Percentiles rank a stretch among this genome's conserved stretches.
Evolutionary conservation across 2,888 invertebrate genomes (phyloP).

Genomic region (Drosophila buzzatii): DNA sequence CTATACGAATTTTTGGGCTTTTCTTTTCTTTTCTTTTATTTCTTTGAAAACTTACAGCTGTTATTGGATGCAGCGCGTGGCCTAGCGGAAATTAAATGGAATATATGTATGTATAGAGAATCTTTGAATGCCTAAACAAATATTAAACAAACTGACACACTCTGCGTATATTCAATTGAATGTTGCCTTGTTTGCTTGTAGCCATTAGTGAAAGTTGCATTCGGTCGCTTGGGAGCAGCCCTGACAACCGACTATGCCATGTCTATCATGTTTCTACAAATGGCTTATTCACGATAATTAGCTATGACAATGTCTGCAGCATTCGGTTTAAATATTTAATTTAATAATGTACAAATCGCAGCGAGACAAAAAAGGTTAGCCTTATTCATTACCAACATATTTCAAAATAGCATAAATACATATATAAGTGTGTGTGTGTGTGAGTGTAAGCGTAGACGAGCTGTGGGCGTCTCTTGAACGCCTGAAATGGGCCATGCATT

Average conservation of each 20-base stretch:
- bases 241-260: constrained; percentile 40
- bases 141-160: not conserved
- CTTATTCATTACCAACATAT: constrained; percentile 30
- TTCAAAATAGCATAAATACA: constrained; percentile 13
- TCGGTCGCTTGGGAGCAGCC: constrained; percentile 43
- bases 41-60: constrained; percentile 58
- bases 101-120: constrained; percentile 6
- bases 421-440: not conserved
- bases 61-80: constrained; percentile 35
- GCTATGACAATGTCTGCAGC: constrained; percentile 22
- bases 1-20: constrained; percentile 1
- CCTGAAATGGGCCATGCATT: constrained; percentile 57
- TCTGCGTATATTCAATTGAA: no score
- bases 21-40: constrained; percentile 11
- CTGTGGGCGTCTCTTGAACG: constrained; percentile 47
- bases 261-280: constrained; percentile 19
- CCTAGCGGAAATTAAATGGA: constrained; percentile 47
- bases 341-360: constrained; percentile 45
- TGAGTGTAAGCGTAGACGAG: constrained; percentile 1
- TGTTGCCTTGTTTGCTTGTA: not conserved
- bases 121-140: constrained; percentile 34
- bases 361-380: constrained; percentile 18
- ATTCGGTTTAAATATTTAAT: constrained; percentile 38
- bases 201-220: constrained; percentile 53
- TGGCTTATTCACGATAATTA: constrained; percentile 27